Conservation (phyloP, 1,140 invertebrate species). For the Homalodisca vitripennis region DNA sequence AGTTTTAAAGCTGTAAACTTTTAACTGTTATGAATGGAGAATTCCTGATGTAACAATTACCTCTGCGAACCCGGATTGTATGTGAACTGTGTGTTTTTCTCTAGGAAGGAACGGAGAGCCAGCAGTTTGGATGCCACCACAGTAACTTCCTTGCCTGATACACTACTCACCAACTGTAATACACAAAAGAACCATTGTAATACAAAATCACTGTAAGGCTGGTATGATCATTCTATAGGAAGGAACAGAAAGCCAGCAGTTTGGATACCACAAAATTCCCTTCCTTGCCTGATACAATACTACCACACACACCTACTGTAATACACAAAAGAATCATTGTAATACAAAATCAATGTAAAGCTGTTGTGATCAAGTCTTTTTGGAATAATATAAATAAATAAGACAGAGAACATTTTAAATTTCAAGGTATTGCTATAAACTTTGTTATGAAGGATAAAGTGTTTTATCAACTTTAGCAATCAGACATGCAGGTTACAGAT, state of each 20-base stretch:
- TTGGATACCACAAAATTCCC: slow-evolving; percentile 59
- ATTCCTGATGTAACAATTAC: too few species aligned
- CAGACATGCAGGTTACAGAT: too few species aligned
- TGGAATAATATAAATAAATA: too few species aligned
- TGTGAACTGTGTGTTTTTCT: slow-evolving; percentile 58
- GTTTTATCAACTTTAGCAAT: too few species aligned
- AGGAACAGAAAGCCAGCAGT: slow-evolving; percentile 60
- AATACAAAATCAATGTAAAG: too few species aligned
- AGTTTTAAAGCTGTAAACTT: too few species aligned
- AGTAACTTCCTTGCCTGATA: slow-evolving; percentile 57
- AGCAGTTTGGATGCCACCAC: slow-evolving; percentile 60
- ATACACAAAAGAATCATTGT: slow-evolving; percentile 19
- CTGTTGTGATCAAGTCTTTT: too few species aligned
- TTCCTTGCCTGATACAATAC: slow-evolving; percentile 55
- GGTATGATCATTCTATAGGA: slow-evolving; percentile 64
- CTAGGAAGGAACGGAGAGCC: slow-evolving; percentile 62
- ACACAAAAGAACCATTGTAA: background rate
- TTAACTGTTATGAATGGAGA: too few species aligned
- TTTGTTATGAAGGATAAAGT: too few species aligned
- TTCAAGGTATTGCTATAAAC: too few species aligned
- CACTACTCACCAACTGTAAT: slow-evolving; percentile 51
- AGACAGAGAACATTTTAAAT: too few species aligned
- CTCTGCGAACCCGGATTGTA: background rate
- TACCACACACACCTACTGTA: slow-evolving; percentile 52
- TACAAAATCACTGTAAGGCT: too few species aligned